Evolutionary conservation across 53 echinoderm and acorn worm genomes (phyloP), one percentile per base, ranked within the genome.

Genomic region (Astropecten irregularis): DNA sequence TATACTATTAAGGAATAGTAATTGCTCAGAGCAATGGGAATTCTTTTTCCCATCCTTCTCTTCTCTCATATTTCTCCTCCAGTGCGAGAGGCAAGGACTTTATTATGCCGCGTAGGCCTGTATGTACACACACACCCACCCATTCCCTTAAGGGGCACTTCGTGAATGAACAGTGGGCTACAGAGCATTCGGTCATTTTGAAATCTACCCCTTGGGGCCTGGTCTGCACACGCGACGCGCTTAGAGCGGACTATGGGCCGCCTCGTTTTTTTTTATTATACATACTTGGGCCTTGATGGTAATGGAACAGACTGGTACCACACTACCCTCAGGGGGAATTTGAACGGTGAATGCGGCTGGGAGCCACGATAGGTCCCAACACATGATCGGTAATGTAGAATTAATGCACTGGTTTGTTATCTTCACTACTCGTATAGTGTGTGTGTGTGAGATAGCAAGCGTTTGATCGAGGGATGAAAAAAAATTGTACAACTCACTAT

Each of bases 331-430:
- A 19, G 74, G 71, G 68, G 27, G 40, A 28, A 37, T 35, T 55
- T 15, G 40, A 58, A 37, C 74, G 56, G 74, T 35, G 54, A 37
- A 74, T 33, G 40, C 57, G 40, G 6, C 57, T 57, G 16, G 55
- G 57, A 55, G 42, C 39, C 16, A 53, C 16, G 71, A 23, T 25
- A 74, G 57, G 57, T 57, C 51, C 38, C 57, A 40, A 32, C 73
- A 73, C 54, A 71, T 55, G 57, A 57, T 74, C 56, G 28, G 74
- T 74, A 74, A 74, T 74, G 74, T 74, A 40, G 74, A 74, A 55
- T 74, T 56, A 74, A 74, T 74, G 28, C 74, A 58, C 57, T 74
- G 57, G 54, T 49, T 40, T 74, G 74, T 57, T 55, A 74, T 55
- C 37, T 55, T 15, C 74, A 25, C 40, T 71, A 35, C 71, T 71